These are phyloP conservation scores for Dipodomys merriami DNA, from an alignment of 2,113 vertebrate genomes.

Conservation along the genomic window DNA sequence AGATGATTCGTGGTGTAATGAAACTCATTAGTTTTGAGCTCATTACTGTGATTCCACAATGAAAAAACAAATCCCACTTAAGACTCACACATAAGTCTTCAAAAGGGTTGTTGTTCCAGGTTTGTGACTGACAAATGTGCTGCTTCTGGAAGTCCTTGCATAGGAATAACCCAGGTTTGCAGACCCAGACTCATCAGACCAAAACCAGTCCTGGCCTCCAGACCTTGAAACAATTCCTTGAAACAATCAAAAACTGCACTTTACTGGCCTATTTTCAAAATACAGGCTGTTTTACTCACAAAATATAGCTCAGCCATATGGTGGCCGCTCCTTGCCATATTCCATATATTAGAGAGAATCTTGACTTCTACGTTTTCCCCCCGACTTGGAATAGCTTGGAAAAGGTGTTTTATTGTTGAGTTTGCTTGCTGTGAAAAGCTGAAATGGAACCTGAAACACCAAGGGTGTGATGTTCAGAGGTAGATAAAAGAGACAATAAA, in stretches of 20 bases:
- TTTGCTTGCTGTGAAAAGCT: conserved; percentile 28
- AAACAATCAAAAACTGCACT: conserved; percentile 13
- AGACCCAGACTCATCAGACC: conserved; percentile 40
- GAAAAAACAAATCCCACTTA: conserved; percentile 19
- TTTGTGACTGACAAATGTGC: not conserved
- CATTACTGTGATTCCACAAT: conserved; percentile 48
- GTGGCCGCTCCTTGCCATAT: conserved; percentile 60
- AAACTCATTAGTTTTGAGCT: conserved; percentile 64
- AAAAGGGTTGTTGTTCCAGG: not conserved
- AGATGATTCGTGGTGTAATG: conserved; percentile 51
- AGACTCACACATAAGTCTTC: conserved; percentile 31
- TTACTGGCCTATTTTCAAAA: conserved; percentile 67
- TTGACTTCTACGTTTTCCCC: conserved; percentile 70
- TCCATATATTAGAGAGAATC: conserved; percentile 66
- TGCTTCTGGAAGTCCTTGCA: conserved; percentile 14
- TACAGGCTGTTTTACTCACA: conserved; percentile 54
- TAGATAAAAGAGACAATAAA: conserved; percentile 27
- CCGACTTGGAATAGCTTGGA: not conserved
- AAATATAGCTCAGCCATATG: conserved; percentile 57
- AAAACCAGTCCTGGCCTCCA: conserved; percentile 57
- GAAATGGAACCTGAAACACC: conserved; percentile 64
- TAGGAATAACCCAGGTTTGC: conserved; percentile 30
- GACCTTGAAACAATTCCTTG: conserved; percentile 56
- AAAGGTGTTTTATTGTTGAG: conserved; percentile 11
- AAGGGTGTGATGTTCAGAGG: conserved; percentile 30